phyloP scores from a whole-genome alignment of 2,113 vertebrate species.

The Sarotherodon lohbergeri region DNA sequence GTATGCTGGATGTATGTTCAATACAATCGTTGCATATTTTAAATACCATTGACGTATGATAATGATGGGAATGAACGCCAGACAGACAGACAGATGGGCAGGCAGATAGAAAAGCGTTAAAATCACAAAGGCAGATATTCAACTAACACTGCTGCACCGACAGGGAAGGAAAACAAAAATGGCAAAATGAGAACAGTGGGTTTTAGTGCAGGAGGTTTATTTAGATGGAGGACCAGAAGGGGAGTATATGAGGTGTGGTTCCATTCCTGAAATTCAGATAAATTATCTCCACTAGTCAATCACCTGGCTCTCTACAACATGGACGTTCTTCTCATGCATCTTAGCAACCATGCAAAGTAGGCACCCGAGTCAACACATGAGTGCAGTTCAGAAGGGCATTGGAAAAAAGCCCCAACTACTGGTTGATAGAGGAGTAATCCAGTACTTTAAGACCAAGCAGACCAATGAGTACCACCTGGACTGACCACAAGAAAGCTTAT shows the following conservation, averaged over 20 bases:
- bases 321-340: too few species aligned
- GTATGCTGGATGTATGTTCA: not conserved
- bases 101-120: not conserved
- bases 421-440: not conserved
- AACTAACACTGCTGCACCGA: not conserved
- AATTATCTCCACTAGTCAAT: not conserved
- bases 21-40: not conserved
- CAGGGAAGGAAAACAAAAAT: not conserved
- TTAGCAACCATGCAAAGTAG: too few species aligned
- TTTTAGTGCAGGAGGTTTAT: not conserved
- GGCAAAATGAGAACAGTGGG: rapidly evolving
- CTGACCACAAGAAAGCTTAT: not conserved
- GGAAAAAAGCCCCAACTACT: not conserved
- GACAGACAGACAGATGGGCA: not conserved
- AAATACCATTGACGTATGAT: not conserved
- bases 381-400: not conserved
- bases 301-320: rapidly evolving
- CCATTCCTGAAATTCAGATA: not conserved
- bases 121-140: not conserved
- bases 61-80: not conserved
- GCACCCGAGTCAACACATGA: too few species aligned
- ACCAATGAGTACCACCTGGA: not conserved
- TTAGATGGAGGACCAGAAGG: not conserved
- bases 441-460: not conserved
- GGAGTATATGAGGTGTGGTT: not conserved